phyloP scores from a whole-genome alignment of 2,797 vertebrate genomes.

The Tamandua tetradactyla region DNA sequence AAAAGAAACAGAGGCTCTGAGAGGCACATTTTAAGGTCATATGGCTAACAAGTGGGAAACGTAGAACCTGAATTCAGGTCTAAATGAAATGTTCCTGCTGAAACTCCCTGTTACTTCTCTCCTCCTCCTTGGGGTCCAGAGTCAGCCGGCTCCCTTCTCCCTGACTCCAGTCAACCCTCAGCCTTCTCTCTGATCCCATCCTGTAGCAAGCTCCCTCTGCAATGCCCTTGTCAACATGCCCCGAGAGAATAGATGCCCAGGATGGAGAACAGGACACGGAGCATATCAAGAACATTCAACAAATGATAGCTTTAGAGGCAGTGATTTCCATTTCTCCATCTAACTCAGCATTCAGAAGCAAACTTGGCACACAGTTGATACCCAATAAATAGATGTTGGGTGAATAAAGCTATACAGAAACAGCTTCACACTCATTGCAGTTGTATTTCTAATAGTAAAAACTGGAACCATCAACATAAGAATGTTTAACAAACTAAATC shows the following conservation, averaged over 20 bases:
- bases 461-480: neutral
- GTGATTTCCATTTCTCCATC: neutral
- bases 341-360: neutral
- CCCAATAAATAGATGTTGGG: neutral
- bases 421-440: neutral
- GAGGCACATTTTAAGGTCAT: neutral
- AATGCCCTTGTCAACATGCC: no score
- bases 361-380: neutral
- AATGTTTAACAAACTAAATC: neutral
- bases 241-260: no score
- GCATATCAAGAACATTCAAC: neutral
- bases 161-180: neutral
- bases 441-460: neutral
- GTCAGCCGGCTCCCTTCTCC: neutral
- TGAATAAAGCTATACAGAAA: neutral
- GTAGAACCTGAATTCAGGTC: neutral
- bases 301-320: neutral
- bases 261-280: neutral
- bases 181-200: no score
- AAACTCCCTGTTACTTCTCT: no score
- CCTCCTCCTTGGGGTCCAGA: neutral
- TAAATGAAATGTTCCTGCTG: neutral
- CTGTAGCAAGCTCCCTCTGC: no score
- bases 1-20: no score
- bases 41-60: neutral